phyloP scores from a whole-genome alignment of 2,113 vertebrate genomes.

The Egretta garzetta region DNA sequence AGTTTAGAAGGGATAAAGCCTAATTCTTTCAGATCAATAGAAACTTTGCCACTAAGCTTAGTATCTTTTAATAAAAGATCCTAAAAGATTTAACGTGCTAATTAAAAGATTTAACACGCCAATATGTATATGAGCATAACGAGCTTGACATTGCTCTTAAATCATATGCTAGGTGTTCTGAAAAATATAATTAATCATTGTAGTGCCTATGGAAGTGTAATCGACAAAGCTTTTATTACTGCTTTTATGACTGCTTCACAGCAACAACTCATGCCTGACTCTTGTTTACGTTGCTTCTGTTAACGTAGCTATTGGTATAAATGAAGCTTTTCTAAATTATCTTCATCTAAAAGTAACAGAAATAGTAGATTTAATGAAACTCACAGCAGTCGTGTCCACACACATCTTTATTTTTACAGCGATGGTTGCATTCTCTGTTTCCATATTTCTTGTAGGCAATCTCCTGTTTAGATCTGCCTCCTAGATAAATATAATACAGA shows the following conservation, averaged over 20 bases:
- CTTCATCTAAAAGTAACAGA: neutral
- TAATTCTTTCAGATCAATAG: neutral
- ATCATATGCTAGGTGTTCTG: neutral
- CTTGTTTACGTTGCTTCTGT: neutral
- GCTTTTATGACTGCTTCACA: neutral
- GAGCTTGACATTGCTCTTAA: neutral
- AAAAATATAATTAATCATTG: neutral
- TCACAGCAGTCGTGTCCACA: conserved; percentile 97
- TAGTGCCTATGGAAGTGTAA: neutral
- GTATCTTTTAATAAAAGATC: neutral
- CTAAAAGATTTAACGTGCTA: neutral
- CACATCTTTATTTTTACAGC: conserved; percentile 91
- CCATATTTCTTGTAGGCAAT: conserved; percentile 59
- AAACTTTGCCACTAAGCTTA: neutral
- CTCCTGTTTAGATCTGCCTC: conserved; percentile 42
- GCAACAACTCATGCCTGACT: neutral
- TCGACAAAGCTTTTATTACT: neutral
- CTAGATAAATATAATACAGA: conserved; percentile 50
- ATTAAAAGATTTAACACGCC: neutral
- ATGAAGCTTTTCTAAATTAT: neutral
- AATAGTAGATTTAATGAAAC: conserved; percentile 67
- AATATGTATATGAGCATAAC: neutral
- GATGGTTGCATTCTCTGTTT: conserved; percentile 90
- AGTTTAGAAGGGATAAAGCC: neutral
- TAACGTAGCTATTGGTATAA: neutral